A percentile compares a stretch with the other conserved stretches of the same genome.
Conservation (phyloP, 2,888 invertebrate species). For the Thymelicus acteon region DNA sequence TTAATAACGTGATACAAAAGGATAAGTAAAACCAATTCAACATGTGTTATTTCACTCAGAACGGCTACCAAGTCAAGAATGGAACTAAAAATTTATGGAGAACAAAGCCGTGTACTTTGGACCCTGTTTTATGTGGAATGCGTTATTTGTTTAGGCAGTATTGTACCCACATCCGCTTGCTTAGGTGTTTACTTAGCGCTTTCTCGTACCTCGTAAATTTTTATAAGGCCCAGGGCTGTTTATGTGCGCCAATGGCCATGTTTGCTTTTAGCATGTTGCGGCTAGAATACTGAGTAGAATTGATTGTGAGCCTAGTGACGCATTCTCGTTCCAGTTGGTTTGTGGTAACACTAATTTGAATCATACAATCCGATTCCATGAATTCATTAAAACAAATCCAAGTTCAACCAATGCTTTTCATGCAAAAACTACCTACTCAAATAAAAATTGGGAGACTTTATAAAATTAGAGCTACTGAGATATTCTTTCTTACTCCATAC, state of each 20-base stretch:
- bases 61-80: slow-evolving; percentile 1
- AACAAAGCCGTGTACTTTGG: slow-evolving; percentile 4
- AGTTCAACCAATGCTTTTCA: too few species aligned
- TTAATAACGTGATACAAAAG: too few species aligned
- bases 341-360: too few species aligned
- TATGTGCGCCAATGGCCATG: slow-evolving; percentile 4
- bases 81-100: slow-evolving; percentile 5
- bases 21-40: too few species aligned
- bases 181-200: slow-evolving; percentile 12
- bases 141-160: slow-evolving; percentile 16
- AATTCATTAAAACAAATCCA: too few species aligned
- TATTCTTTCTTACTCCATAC: too few species aligned
- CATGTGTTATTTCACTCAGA: neutral
- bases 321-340: too few species aligned
- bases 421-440: too few species aligned
- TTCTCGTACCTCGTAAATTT: slow-evolving; percentile 14
- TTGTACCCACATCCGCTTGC: slow-evolving; percentile 8
- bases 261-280: slow-evolving; percentile 3
- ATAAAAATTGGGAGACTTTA: too few species aligned
- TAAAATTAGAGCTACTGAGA: too few species aligned
- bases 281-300: slow-evolving; percentile 1
- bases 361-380: too few species aligned
- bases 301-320: neutral
- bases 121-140: neutral
- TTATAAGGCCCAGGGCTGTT: slow-evolving; percentile 10